Evolutionary conservation across 2,113 vertebrate genomes (phyloP), one percentile per base, ranked within the genome.

Genomic region (Neotragus pygmaeus): DNA sequence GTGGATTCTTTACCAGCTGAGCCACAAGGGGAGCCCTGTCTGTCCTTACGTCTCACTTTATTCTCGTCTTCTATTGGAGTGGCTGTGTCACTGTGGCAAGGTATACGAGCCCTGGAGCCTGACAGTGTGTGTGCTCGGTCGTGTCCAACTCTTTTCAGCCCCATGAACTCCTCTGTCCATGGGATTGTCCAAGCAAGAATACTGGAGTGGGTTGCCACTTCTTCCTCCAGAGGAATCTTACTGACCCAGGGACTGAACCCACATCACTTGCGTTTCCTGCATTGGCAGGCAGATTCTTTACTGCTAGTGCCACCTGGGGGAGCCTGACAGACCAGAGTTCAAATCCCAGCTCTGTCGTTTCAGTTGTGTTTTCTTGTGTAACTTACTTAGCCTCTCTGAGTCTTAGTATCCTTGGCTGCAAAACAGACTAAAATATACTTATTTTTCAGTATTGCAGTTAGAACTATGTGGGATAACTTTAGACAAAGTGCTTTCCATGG

Each of bases 81-180:
- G 5, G 16, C 33, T 77, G 17, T 21, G 10, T 51, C 1, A 0
- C 23, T 91, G 16, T n/a, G 75, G 30, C 33, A 2, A 93, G 45
- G 43, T 86, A 16, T 9, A 25, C 25, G 7, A 78, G 21, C 23
- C 30, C 66, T 88, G 82, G 36, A 43, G 66, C 10, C 62, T 23
- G 83, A 66, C 8, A 28, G 51, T 27, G 23, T 1, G 3, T 75
- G 70, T 43, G 39, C 70, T 75, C 1, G 0, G 39, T 23, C 0
- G 19, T 70, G n/a, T 70, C 36, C 70, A 25, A 13, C 36, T 43
- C 70, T 39, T 70, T 39, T 39, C n/a, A 14, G 39, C 70, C 23
- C 3, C 70, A 14, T 43, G 39, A 27, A 43, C 39, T 7, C 23
- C 23, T 73, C 66, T 39, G 66, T 73, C 36, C 66, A 1, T 39